Base-by-base conservation (phyloP, 2,113 vertebrate genomes). In the Callocephalon fimbriatum region DNA sequence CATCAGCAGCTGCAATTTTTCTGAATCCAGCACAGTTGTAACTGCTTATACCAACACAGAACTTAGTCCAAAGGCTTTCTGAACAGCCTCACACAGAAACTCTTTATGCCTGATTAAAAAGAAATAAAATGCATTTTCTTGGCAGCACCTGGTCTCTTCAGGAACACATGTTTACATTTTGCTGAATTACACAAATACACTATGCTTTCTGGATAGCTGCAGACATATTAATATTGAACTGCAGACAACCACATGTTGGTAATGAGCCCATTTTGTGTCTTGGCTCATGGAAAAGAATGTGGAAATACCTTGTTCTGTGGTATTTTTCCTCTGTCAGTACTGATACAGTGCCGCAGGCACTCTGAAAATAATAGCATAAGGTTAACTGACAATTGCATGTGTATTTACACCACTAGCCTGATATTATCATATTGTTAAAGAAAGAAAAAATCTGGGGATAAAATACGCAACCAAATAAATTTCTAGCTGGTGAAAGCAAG, bases 341-440 rank as follows among this genome's bases (percentile, higher is more conserved):
- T 97, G 98, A 97, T 97, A 92, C 78, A 84, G 80, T 97, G 98
- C 98, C 92, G 40, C 97, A 98, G 98, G 98, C 98, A 96, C 78
- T 97, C 95, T 98, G 79, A 92, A 98, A 98, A 98, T 97, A 98
- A 98, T 98, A 98, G 94, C 96, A 88, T 88, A 86, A 98, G 97
- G 98, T 98, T 98, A 98, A 98, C 97, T 98, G 98, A 98, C 97
- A 98, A 98, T 98, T 97, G 98, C 97, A 98, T 97, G 96, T 98
- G 86, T 98, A 98, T 98, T 98, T 98, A 98, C 94, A 96, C 93
- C 68, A 77, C 93, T 97, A 95, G 92, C 95, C 97, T 98, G 97
- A 98, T 98, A 98, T 98, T 98, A 98, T 91, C 97, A 96, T 98
- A 95, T 96, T 98, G 95, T 97, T 97, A 98, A 93, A 97, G 95